Evolutionary conservation across 2,797 vertebrate genomes (phyloP), one percentile per base, ranked within the genome.

Genomic region (Hyperoplus lanceolatus): DNA sequence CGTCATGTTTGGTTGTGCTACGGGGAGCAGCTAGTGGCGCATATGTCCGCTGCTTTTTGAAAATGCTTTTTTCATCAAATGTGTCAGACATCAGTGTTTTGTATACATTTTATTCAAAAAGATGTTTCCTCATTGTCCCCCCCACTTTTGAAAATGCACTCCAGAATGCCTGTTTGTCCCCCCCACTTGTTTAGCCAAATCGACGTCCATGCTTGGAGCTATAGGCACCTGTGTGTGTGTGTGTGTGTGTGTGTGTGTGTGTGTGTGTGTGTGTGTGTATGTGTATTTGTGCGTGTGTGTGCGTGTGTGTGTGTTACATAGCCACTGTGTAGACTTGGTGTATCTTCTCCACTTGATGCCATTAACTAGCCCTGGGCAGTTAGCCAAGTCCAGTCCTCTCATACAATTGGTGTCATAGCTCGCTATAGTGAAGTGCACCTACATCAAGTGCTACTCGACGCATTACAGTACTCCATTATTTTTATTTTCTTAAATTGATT

Each of bases 331-430:
- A 73, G 62, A 72, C 71, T 21, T 65, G 54, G 67, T 63, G 67
- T 69, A 39, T 29, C 29, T 60, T 75, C 66, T 65, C 64, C 63
- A 18, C 41, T 43, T 13, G 65, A 79, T 58, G 74, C 66, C 66
- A 69, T 82, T 84, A 83, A 80, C 69, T 45, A 70, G 57, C 82
- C 49, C 57, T 49, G 56, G 86, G 84, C 79, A 13, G 62, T 68
- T 45, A 65, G 65, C 86, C 87, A 88, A 55, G 69, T 43, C 64
- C 79, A 80, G 80, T 86, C 61, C 48, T 67, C 29, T 79, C 15
- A n/a, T 78, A 68, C 53, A 57, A 49, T 75, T 70, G 38, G 56
- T 65, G 59, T 69, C 54, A 61, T 38, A 77, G 62, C 50, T 65
- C 48, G 42, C 75, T 58, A 29, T 29, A 39, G 65, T 55, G 74